Conservation (phyloP, 2,888 invertebrate genomes). For the Colletes collaris region DNA sequence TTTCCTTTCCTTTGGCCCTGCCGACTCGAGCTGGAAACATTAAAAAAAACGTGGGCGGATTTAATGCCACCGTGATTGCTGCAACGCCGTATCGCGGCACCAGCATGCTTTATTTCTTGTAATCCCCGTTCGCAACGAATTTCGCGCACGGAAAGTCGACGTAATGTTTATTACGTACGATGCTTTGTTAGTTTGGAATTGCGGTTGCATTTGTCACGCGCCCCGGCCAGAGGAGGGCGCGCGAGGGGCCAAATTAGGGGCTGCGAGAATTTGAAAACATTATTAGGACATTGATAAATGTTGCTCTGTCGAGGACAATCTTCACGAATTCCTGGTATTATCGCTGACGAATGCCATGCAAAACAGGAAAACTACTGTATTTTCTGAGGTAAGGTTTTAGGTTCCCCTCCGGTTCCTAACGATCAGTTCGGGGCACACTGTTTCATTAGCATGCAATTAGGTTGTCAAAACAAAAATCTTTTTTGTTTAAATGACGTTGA, state of each 20-base stretch:
- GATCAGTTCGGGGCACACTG: too few relatives aligned
- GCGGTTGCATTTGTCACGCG: conserved; percentile 18
- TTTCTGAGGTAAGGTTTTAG: not conserved
- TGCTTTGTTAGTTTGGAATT: conserved; percentile 34
- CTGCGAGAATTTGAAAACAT: conserved; percentile 29
- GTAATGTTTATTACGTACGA: conserved; percentile 47
- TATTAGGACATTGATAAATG: conserved; percentile 41
- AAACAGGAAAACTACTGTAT: conserved; percentile 1
- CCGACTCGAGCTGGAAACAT: conserved; percentile 19
- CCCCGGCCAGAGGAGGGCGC: not conserved
- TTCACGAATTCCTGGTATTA: not conserved
- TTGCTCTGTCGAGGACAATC: conserved; percentile 4
- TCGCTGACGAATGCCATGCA: not conserved
- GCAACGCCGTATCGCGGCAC: conserved; percentile 41
- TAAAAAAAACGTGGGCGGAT: conserved; percentile 42
- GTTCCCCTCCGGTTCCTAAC: too few relatives aligned
- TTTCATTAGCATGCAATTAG: too few relatives aligned
- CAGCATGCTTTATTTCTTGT: conserved; percentile 55
- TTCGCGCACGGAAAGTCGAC: conserved; percentile 23
- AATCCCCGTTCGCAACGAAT: conserved; percentile 32
- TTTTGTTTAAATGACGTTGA: too few relatives aligned
- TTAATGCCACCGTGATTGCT: conserved; percentile 49
- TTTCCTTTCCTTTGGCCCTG: not conserved
- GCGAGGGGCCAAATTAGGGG: conserved; percentile 26
- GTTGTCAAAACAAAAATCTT: too few relatives aligned